Conservation (phyloP, 2,888 invertebrate genomes). For the Hecatera dysodea region DNA sequence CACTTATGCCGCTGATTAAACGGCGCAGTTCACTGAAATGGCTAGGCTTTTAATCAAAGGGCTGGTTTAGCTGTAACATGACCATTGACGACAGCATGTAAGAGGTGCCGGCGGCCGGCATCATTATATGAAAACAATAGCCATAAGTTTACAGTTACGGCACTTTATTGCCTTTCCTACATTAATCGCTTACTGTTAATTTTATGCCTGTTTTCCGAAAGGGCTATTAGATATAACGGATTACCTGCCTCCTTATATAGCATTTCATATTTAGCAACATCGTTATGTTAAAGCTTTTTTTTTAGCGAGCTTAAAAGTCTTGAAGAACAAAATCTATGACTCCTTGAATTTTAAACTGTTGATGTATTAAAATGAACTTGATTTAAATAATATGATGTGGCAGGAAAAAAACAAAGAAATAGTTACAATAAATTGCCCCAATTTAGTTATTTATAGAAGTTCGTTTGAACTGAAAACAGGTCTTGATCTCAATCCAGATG, state of each 20-base stretch:
- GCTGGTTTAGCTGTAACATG: background rate
- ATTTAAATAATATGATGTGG: too few species aligned
- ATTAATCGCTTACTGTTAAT: conserved; percentile 39
- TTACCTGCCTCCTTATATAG: background rate
- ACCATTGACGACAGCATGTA: background rate
- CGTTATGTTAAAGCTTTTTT: background rate
- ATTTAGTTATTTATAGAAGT: conserved; percentile 38
- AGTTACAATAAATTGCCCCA: background rate
- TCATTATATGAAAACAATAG: conserved; percentile 33
- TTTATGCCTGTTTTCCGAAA: conserved; percentile 40
- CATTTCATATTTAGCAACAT: background rate
- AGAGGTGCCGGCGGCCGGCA: conserved; percentile 9
- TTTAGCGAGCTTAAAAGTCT: background rate
- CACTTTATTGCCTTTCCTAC: conserved; percentile 42
- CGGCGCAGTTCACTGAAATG: too few species aligned
- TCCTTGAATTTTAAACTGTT: too few species aligned
- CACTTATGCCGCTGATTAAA: too few species aligned
- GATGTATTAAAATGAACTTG: too few species aligned
- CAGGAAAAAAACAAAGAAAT: background rate
- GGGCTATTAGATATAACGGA: conserved; percentile 37
- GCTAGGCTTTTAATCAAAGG: too few species aligned
- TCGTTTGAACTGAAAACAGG: conserved; percentile 38
- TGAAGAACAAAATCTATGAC: background rate
- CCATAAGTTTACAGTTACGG: conserved; percentile 42
- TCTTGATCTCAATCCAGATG: conserved; percentile 8